Percentiles rank a stretch among this genome's conserved stretches.
Evolutionary conservation across 2,797 vertebrate species (phyloP).

Genomic region (Falco cherrug): DNA sequence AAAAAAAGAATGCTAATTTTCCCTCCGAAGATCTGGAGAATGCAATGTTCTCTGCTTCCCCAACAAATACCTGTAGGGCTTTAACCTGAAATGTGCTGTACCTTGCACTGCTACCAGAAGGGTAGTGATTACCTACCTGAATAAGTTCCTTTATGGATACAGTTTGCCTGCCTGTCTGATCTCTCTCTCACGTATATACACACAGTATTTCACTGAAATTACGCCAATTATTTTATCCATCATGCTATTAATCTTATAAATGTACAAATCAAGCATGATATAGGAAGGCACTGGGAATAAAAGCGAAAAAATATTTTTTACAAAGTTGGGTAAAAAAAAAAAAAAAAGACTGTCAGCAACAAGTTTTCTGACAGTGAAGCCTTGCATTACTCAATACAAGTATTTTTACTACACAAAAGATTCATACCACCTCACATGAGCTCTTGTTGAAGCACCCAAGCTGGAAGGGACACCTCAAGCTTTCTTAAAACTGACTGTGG

Average conservation of each 20-base stretch:
- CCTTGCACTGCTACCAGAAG: neutral
- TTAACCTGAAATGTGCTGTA: neutral
- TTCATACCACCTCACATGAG: neutral
- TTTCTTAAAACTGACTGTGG: neutral
- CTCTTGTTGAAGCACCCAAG: neutral
- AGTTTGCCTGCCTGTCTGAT: too few relatives aligned
- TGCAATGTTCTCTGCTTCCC: neutral
- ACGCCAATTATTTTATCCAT: neutral
- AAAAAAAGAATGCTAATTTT: neutral
- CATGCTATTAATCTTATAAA: neutral
- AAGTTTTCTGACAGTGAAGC: neutral
- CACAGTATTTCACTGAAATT: neutral
- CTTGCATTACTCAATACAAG: neutral
- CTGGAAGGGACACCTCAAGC: neutral
- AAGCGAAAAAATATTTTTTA: neutral
- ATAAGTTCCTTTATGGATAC: neutral
- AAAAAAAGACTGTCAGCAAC: neutral
- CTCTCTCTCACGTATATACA: neutral
- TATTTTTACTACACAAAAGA: neutral
- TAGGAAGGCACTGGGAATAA: neutral
- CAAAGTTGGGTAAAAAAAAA: rapidly evolving
- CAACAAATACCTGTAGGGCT: neutral
- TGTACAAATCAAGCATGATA: neutral
- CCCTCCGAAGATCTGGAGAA: neutral
- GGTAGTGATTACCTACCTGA: neutral